A percentile compares a stretch with the other conserved stretches of the same genome.
Conservation (phyloP, 2,113 vertebrate genomes). For the Actinemys pallida region DNA sequence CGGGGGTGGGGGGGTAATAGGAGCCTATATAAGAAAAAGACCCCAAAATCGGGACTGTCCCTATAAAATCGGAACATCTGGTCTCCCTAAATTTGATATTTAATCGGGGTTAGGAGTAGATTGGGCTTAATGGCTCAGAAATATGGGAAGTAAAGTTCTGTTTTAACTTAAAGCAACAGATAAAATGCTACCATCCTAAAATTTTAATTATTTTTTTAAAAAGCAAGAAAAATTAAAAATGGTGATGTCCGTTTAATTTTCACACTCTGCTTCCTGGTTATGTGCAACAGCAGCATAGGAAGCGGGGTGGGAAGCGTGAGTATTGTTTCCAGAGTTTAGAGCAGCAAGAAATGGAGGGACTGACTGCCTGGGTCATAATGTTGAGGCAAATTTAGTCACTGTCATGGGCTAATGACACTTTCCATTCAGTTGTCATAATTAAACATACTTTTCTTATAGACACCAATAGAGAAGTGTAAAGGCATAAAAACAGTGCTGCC, state of each 20-base stretch:
- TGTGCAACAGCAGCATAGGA: fast-evolving
- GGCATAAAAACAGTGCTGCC: not conserved
- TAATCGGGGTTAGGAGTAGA: not conserved
- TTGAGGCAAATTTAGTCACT: not conserved
- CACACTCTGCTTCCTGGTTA: not conserved
- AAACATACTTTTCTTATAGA: not conserved
- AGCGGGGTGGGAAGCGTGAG: fast-evolving
- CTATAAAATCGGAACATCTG: too few species aligned
- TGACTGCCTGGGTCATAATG: not conserved
- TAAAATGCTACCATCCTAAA: not conserved
- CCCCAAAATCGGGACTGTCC: too few species aligned
- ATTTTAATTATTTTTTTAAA: not conserved
- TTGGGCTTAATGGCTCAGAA: not conserved
- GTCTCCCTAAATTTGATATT: not conserved
- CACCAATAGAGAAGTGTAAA: not conserved
- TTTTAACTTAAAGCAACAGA: not conserved
- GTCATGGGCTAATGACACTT: not conserved
- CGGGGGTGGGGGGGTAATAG: too few species aligned
- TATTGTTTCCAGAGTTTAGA: not conserved
- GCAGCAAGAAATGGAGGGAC: not conserved
- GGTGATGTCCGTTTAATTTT: not conserved
- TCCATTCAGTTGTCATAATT: not conserved
- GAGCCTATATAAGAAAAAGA: too few species aligned
- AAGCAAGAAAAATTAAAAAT: not conserved
- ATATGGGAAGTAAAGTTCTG: not conserved